A percentile compares a stretch with the other conserved stretches of the same genome.
These are phyloP conservation scores for Leptinotarsa rubiginosa DNA, from an alignment of 2,888 invertebrate genomes.

Conservation along the genomic window DNA sequence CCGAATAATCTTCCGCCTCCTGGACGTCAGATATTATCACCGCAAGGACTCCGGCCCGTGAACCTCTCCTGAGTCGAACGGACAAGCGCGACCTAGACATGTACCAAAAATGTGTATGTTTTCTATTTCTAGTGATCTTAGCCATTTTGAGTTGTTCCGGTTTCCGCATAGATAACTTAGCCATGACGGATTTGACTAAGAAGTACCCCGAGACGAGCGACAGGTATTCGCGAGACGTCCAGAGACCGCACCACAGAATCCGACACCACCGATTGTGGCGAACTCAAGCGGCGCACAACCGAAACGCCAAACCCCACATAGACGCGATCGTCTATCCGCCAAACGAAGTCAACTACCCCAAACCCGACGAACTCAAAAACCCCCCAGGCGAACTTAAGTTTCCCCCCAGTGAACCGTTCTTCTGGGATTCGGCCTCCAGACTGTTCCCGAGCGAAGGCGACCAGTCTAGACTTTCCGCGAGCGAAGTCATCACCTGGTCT, in stretches of 20 bases:
- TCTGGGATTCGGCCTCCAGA: background rate
- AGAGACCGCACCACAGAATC: conserved; percentile 47
- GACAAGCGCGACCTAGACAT: conserved; percentile 57
- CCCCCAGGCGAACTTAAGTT: conserved; percentile 11
- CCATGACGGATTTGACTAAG: conserved; percentile 61
- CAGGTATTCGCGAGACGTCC: conserved; percentile 22
- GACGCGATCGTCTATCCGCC: conserved; percentile 47
- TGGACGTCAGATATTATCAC: conserved; percentile 58
- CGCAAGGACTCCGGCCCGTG: conserved; percentile 58
- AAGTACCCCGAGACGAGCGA: conserved; percentile 50
- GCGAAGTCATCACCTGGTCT: background rate
- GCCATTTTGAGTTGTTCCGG: conserved; percentile 66
- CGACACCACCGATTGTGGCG: conserved; percentile 54
- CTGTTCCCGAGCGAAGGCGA: background rate
- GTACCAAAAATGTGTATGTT: conserved; percentile 67
- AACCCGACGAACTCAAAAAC: conserved; percentile 20
- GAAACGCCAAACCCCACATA: conserved; percentile 41
- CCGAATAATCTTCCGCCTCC: conserved; percentile 58
- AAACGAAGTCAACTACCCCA: conserved; percentile 35
- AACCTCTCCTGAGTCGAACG: conserved; percentile 45
- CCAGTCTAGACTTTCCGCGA: background rate
- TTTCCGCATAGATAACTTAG: conserved; percentile 66
- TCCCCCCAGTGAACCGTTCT: background rate
- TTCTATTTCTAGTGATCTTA: conserved; percentile 66
- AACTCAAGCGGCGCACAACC: conserved; percentile 46